Evolutionary conservation across 2,797 vertebrate genomes (phyloP).

Genomic region (Podarcis lilfordi): DNA sequence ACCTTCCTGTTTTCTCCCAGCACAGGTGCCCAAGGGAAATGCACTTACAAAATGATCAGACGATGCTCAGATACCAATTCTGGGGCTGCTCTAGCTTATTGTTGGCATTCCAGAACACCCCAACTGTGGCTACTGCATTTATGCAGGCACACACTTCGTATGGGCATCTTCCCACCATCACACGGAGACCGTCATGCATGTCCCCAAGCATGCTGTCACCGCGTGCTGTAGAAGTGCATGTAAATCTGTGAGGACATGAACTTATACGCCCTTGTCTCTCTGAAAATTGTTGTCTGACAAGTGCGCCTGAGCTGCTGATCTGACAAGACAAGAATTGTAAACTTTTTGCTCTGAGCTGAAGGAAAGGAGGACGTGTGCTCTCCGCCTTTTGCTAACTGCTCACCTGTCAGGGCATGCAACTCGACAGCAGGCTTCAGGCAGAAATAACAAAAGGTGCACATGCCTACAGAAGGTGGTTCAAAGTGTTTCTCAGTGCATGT

Average conservation of each 20-base stretch:
- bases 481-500: not conserved
- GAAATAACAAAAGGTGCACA: not conserved
- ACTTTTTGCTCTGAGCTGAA: constrained; percentile 35
- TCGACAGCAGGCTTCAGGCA: constrained; percentile 4
- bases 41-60: not conserved
- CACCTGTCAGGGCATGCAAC: not conserved
- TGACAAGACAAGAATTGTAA: constrained; percentile 58
- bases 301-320: constrained; percentile 56
- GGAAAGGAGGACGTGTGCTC: constrained; percentile 47
- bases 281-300: constrained; percentile 17
- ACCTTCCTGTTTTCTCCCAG: not conserved
- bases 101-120: not conserved
- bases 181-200: not conserved
- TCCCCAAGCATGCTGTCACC: not conserved
- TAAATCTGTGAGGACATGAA: not conserved
- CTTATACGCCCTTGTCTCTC: not conserved
- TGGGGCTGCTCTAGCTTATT: not conserved
- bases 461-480: not conserved
- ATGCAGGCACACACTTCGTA: not conserved
- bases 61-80: not conserved
- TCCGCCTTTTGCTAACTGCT: constrained; percentile 47
- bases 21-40: not conserved
- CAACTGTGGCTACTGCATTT: not conserved
- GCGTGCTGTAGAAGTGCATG: not conserved
- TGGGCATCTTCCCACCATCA: not conserved